phyloP scores from a whole-genome alignment of 2,797 vertebrate species.

The Ispidina lecontei region DNA sequence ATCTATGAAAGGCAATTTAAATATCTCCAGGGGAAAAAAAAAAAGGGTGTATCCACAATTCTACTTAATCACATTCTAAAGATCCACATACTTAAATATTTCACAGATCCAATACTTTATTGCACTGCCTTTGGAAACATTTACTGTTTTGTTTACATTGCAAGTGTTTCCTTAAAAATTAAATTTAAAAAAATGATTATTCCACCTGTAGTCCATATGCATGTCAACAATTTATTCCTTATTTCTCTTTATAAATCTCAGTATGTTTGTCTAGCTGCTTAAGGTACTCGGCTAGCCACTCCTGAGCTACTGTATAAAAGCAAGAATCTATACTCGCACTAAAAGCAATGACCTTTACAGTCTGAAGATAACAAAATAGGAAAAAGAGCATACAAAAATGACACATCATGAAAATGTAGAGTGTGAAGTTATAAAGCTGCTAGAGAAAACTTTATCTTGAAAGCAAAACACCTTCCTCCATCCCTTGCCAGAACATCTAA shows the following conservation, averaged over 20 bases:
- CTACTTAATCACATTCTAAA: not conserved
- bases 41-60: not conserved
- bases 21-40: not conserved
- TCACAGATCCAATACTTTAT: not conserved
- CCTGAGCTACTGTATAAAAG: not conserved
- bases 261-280: not conserved
- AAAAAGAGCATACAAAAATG: not conserved
- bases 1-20: not conserved
- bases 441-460: not conserved
- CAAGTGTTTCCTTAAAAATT: constrained; percentile 25
- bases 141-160: not conserved
- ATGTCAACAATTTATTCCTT: not conserved
- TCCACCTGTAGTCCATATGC: not conserved
- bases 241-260: not conserved
- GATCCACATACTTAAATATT: not conserved
- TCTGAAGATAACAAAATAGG: not conserved
- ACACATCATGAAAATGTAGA: not conserved
- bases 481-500: constrained; percentile 14
- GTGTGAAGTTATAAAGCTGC: not conserved
- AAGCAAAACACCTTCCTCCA: constrained; percentile 42
- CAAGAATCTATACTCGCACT: not conserved
- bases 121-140: not conserved
- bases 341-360: not conserved
- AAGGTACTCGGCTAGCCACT: not conserved
- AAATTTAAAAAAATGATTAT: not conserved